phyloP scores from a whole-genome alignment of 2,888 invertebrate genomes.

The Lithophane semibrunnea region DNA sequence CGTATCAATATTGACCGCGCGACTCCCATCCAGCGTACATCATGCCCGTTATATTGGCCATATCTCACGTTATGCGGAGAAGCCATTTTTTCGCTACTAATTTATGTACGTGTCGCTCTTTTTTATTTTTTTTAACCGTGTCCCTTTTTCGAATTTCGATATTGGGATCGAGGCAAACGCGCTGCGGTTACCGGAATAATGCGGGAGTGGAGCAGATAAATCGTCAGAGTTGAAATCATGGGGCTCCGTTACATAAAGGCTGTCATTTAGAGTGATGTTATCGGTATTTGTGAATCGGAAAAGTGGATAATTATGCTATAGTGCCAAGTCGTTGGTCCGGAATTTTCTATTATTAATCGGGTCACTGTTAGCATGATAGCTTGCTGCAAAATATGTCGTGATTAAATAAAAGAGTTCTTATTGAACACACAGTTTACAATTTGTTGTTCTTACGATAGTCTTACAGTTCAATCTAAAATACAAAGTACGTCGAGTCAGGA shows the following conservation, averaged over 20 bases:
- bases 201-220: conserved; percentile 50
- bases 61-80: conserved; percentile 82
- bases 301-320: conserved; percentile 19
- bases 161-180: conserved; percentile 57
- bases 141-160: conserved; percentile 68
- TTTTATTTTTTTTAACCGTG: conserved; percentile 74
- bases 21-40: conserved; percentile 81
- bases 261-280: conserved; percentile 53
- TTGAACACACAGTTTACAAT: neutral
- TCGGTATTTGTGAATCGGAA: conserved; percentile 42
- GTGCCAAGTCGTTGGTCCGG: conserved; percentile 26
- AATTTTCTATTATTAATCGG: conserved; percentile 19
- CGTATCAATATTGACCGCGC: conserved; percentile 88
- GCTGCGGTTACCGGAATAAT: conserved; percentile 57
- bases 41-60: conserved; percentile 82
- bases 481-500: conserved; percentile 32
- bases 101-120: conserved; percentile 77
- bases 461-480: conserved; percentile 37
- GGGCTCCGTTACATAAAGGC: conserved; percentile 40
- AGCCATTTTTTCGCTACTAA: conserved; percentile 78
- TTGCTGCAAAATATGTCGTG: neutral
- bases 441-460: neutral
- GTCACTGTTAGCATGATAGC: neutral
- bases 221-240: conserved; percentile 49
- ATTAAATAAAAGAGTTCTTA: neutral